A percentile compares a stretch with the other conserved stretches of the same genome.
Evolutionary conservation across 2,888 invertebrate species (phyloP).

Genomic region (Morpho deidamia): DNA sequence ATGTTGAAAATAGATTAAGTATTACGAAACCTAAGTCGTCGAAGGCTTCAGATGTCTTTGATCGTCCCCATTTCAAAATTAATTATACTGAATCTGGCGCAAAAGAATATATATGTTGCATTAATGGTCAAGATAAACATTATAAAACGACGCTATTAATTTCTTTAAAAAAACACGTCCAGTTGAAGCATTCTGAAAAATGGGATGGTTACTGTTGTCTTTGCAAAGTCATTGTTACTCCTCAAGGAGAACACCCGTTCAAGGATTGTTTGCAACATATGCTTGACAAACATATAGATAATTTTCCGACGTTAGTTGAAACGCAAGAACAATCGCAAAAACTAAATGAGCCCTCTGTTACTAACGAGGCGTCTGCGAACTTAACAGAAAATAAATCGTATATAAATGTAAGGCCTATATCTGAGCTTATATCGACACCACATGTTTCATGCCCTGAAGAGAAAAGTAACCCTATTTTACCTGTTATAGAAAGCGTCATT

Average conservation of each 20-base stretch:
- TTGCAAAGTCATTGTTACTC: constrained; percentile 66
- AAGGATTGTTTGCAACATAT: constrained; percentile 64
- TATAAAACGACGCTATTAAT: constrained; percentile 60
- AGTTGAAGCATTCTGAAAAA: constrained; percentile 53
- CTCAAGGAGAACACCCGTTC: constrained; percentile 52
- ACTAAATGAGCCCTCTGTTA: constrained; percentile 13
- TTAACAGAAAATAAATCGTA: constrained; percentile 28
- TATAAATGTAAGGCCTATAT: constrained; percentile 61
- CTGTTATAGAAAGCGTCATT: constrained; percentile 73
- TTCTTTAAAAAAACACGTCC: constrained; percentile 66
- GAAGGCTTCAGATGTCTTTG: constrained; percentile 28
- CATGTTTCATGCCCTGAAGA: constrained; percentile 5
- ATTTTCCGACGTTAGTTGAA: constrained; percentile 48
- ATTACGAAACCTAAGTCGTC: not conserved
- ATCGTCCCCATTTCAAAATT: constrained; percentile 58
- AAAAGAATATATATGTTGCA: constrained; percentile 63
- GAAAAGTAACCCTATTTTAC: constrained; percentile 34
- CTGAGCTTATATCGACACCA: constrained; percentile 46
- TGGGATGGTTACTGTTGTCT: constrained; percentile 78
- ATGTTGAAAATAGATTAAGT: not conserved
- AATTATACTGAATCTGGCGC: constrained; percentile 40
- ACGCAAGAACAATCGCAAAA: constrained; percentile 14
- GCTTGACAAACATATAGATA: constrained; percentile 59
- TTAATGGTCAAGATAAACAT: constrained; percentile 52
- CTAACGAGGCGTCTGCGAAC: not conserved